Conservation (phyloP, 1,140 invertebrate genomes). For the Semibalanus balanoides region DNA sequence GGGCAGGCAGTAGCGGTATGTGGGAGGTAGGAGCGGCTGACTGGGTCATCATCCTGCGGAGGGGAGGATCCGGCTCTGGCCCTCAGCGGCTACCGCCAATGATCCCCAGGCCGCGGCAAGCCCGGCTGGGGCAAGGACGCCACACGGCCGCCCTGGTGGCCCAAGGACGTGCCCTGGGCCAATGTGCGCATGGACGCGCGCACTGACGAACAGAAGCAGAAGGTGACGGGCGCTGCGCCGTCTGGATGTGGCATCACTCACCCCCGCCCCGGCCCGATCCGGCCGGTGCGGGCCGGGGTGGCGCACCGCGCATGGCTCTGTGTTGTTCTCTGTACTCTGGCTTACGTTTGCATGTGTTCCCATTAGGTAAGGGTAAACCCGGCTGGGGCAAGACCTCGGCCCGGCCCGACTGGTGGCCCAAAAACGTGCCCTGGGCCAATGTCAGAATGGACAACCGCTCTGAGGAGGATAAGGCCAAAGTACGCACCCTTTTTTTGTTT, state of each 20-base stretch:
- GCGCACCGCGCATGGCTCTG: constrained; percentile 7
- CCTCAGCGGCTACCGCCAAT: background rate
- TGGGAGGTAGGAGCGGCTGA: too few species aligned
- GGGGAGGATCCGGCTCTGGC: too few species aligned
- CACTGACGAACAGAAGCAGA: constrained; percentile 91
- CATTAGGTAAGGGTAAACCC: constrained; percentile 76
- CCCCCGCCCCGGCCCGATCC: too few species aligned
- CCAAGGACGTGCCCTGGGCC: constrained; percentile 89
- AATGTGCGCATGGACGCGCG: constrained; percentile 95
- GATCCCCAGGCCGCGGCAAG: constrained; percentile 62
- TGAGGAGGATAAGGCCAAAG: constrained; percentile 94
- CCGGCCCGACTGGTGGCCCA: constrained; percentile 92
- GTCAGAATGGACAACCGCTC: constrained; percentile 90
- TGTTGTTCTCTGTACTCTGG: constrained; percentile 19
- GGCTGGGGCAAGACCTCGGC: constrained; percentile 96
- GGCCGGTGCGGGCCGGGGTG: too few species aligned
- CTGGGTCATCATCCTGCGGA: too few species aligned
- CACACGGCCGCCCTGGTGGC: constrained; percentile 93
- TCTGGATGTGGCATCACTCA: background rate
- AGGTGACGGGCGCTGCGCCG: constrained; percentile 42
- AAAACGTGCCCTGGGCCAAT: constrained; percentile 93
- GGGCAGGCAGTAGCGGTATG: too few species aligned
- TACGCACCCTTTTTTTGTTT: constrained; percentile 28
- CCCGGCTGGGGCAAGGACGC: constrained; percentile 94
- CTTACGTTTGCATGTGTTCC: constrained; percentile 21